phyloP scores from a whole-genome alignment of 2,797 vertebrate species.

The Triplophysa yarkandensis region DNA sequence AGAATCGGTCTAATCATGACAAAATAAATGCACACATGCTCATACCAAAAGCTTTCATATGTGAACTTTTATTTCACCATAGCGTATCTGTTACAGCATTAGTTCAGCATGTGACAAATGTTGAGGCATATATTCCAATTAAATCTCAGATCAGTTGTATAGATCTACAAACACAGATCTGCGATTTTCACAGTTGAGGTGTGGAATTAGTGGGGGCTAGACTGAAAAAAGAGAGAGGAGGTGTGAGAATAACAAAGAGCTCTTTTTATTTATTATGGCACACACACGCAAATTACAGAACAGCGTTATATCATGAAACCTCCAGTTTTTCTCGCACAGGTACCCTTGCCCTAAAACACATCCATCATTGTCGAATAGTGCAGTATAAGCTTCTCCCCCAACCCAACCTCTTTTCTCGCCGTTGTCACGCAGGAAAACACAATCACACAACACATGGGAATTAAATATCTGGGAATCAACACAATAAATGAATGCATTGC shows the following conservation, averaged over 20 bases:
- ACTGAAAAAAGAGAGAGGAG: constrained; percentile 19
- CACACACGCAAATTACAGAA: constrained; percentile 56
- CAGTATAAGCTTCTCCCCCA: constrained; percentile 29
- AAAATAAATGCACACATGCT: background rate
- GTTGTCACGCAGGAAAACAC: constrained; percentile 21
- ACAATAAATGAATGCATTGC: constrained; percentile 3
- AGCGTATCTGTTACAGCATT: constrained; percentile 17
- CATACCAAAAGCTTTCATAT: background rate
- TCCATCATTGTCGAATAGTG: constrained; percentile 56
- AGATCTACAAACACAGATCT: constrained; percentile 53
- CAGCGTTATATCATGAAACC: constrained; percentile 58
- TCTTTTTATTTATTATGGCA: constrained; percentile 57
- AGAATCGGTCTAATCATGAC: background rate
- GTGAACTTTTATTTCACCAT: constrained; percentile 11
- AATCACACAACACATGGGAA: constrained; percentile 4
- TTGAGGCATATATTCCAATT: constrained; percentile 40
- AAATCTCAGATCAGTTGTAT: constrained; percentile 47
- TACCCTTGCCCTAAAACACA: constrained; percentile 52
- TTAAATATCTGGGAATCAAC: constrained; percentile 18
- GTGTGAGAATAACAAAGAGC: constrained; percentile 24
- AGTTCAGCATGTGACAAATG: constrained; percentile 31
- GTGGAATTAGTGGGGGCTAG: constrained; percentile 6
- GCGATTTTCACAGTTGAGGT: constrained; percentile 44
- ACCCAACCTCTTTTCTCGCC: constrained; percentile 10
- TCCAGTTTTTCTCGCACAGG: constrained; percentile 52